A percentile compares a stretch with the other conserved stretches of the same genome.
These are phyloP conservation scores for Corythornis vintsioides DNA, from an alignment of 2,113 vertebrate genomes.

Conservation along the genomic window DNA sequence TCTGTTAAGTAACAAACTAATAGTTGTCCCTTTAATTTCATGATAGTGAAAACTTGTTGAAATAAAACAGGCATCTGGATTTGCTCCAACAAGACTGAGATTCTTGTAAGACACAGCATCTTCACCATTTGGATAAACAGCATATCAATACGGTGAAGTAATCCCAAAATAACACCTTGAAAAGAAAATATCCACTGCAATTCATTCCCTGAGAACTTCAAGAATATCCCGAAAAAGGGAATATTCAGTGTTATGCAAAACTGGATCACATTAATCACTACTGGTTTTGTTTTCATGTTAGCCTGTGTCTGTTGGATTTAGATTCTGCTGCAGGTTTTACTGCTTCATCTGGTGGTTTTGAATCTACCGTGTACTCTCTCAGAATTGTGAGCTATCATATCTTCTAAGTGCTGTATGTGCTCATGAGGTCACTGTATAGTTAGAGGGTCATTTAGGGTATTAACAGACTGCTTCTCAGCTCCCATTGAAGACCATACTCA, in stretches of 20 bases:
- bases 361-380: not conserved
- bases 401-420: not conserved
- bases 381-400: not conserved
- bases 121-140: slow-evolving; percentile 32
- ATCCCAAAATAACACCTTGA: slow-evolving; percentile 32
- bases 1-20: not conserved
- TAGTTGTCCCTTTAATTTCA: not conserved
- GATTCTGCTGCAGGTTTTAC: not conserved
- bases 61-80: slow-evolving; percentile 53
- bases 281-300: not conserved
- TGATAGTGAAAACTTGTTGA: slow-evolving; percentile 37
- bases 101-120: slow-evolving; percentile 4
- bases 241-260: not conserved
- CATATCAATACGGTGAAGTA: slow-evolving; percentile 40
- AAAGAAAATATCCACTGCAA: slow-evolving; percentile 30
- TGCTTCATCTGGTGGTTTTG: not conserved
- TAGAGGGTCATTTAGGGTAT: not conserved
- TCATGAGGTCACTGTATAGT: not conserved
- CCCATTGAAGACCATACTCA: not conserved
- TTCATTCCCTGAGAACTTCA: not conserved
- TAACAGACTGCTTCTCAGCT: not conserved
- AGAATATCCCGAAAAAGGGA: not conserved
- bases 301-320: not conserved
- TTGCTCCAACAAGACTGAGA: not conserved
- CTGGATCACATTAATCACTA: not conserved